A percentile compares a stretch with the other conserved stretches of the same genome.
Conservation (phyloP, 2,113 vertebrate genomes). For the Dipodomys ordii region DNA sequence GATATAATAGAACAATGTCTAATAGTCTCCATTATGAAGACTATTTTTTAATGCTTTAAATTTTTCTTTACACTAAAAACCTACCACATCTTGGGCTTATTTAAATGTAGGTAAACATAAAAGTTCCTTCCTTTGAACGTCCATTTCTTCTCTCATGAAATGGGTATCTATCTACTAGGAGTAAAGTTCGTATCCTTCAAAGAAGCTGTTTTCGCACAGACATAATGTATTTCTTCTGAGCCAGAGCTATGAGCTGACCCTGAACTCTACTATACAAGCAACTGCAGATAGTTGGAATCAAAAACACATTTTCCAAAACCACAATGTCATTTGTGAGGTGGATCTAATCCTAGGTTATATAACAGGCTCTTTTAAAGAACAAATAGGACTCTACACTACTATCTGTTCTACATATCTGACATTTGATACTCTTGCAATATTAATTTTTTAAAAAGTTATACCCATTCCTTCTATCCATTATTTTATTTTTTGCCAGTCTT, state of each 20-base stretch:
- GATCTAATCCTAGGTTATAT: not conserved
- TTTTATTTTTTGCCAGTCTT: no score
- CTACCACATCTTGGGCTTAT: not conserved
- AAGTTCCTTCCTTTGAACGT: not conserved
- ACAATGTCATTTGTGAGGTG: not conserved
- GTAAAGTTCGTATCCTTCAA: not conserved
- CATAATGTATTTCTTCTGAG: not conserved
- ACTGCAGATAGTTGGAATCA: not conserved
- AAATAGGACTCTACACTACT: not conserved
- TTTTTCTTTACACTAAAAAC: not conserved
- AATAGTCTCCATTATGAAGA: not conserved
- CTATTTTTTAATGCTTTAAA: not conserved
- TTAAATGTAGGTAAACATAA: not conserved
- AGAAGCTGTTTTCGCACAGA: not conserved
- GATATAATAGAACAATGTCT: not conserved
- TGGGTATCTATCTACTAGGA: not conserved
- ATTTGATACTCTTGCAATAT: not conserved
- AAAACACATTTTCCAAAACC: conserved; percentile 22
- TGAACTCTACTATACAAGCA: not conserved
- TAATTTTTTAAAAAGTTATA: not conserved
- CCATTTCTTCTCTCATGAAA: not conserved
- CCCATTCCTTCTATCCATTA: not conserved
- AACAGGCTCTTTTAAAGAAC: not conserved
- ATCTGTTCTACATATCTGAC: not conserved
- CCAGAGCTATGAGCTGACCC: not conserved